These are phyloP conservation scores for Myiopsitta monachus DNA, from an alignment of 2,113 vertebrate species.

Conservation along the genomic window DNA sequence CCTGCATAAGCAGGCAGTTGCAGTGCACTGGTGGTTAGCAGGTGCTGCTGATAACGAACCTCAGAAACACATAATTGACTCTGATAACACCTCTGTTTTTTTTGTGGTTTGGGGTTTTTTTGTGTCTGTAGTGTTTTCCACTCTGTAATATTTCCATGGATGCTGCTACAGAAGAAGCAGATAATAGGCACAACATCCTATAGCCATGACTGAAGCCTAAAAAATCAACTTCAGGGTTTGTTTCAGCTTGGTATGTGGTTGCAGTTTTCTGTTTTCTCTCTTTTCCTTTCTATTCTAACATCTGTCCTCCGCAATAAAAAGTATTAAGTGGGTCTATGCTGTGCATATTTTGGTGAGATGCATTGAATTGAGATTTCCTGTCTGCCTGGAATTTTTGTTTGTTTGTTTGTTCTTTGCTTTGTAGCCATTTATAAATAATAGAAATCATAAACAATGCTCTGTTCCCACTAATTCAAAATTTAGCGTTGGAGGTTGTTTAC, in stretches of 20 bases:
- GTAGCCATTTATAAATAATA: conserved; percentile 29
- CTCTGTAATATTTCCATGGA: neutral
- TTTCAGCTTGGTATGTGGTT: conserved; percentile 18
- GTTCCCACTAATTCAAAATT: conserved; percentile 49
- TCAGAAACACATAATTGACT: neutral
- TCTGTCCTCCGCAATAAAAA: neutral
- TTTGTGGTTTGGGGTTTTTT: neutral
- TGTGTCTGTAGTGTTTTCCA: neutral
- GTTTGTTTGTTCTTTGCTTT: neutral
- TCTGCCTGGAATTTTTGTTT: neutral
- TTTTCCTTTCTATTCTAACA: neutral
- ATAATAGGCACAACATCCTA: neutral
- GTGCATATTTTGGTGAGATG: neutral
- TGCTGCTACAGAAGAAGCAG: neutral
- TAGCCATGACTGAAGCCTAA: neutral
- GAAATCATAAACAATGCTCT: neutral
- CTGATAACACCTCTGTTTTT: neutral
- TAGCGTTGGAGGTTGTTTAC: neutral
- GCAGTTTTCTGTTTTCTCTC: neutral
- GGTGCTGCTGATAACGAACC: neutral
- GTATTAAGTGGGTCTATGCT: neutral
- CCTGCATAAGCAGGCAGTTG: neutral
- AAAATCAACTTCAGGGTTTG: conserved; percentile 15
- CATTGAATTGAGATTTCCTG: neutral
- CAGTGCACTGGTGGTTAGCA: neutral